phyloP scores from a whole-genome alignment of 2,113 vertebrate genomes.

The Lanius collurio region DNA sequence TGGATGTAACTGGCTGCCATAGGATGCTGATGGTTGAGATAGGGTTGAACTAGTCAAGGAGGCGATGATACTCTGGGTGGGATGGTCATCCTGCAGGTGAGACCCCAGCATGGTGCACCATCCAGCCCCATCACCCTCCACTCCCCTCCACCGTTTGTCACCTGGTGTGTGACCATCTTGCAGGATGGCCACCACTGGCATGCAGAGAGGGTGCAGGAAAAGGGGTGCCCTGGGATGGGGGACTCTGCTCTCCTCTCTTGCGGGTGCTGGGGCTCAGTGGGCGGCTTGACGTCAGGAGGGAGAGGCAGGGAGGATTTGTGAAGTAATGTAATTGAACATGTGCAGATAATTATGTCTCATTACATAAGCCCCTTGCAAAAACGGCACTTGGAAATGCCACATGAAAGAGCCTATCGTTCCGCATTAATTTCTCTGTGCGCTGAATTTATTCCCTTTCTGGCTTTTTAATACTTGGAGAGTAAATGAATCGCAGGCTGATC shows the following conservation, averaged over 20 bases:
- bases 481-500: constrained; percentile 62
- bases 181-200: rapidly evolving
- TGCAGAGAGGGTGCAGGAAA: neutral
- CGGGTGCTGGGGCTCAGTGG: neutral
- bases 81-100: rapidly evolving
- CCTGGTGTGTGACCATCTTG: rapidly evolving
- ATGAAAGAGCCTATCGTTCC: constrained; percentile 69
- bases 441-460: constrained; percentile 70
- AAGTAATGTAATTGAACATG: constrained; percentile 70
- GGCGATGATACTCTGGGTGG: neutral
- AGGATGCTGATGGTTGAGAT: neutral
- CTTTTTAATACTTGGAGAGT: constrained; percentile 60
- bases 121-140: neutral
- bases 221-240: neutral
- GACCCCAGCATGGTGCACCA: rapidly evolving
- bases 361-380: constrained; percentile 64
- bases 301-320: constrained; percentile 68
- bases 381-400: constrained; percentile 61
- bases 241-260: neutral
- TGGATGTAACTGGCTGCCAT: neutral
- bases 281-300: constrained; percentile 51
- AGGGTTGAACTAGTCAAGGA: neutral
- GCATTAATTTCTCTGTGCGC: constrained; percentile 47
- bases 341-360: constrained; percentile 76
- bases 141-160: neutral